These are phyloP conservation scores for Calameuta pallipes DNA, from an alignment of 2,888 invertebrate species.

Conservation along the genomic window DNA sequence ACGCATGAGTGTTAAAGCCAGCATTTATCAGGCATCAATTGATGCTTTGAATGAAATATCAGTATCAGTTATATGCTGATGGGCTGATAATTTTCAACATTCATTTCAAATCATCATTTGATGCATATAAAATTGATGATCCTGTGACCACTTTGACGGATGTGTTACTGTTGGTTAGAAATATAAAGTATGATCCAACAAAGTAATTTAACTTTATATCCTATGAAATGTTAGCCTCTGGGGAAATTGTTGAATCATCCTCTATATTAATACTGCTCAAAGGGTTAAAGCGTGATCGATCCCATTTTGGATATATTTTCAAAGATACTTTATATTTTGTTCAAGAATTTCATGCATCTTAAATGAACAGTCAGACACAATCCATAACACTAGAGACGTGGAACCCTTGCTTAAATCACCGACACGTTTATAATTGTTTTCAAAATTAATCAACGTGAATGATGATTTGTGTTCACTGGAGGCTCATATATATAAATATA, in stretches of 20 bases:
- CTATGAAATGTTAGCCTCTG: neutral
- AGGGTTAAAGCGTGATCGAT: neutral
- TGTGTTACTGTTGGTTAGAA: neutral
- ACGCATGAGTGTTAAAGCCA: neutral
- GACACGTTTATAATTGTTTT: neutral
- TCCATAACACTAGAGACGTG: neutral
- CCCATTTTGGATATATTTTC: neutral
- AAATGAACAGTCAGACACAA: neutral
- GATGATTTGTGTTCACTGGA: neutral
- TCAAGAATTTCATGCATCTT: neutral
- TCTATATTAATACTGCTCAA: neutral
- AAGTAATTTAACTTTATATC: neutral
- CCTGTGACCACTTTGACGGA: neutral
- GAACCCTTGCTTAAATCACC: neutral
- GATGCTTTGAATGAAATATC: neutral
- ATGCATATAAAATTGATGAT: neutral
- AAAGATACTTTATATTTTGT: neutral
- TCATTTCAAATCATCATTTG: neutral
- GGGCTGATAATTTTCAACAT: neutral
- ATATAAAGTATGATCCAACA: neutral
- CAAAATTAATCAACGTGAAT: neutral
- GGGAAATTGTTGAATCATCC: neutral
- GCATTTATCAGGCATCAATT: neutral
- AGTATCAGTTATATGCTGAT: neutral
- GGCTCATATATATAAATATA: neutral